phyloP scores from a whole-genome alignment of 2,797 vertebrate species.

The Gambusia yucatana region DNA sequence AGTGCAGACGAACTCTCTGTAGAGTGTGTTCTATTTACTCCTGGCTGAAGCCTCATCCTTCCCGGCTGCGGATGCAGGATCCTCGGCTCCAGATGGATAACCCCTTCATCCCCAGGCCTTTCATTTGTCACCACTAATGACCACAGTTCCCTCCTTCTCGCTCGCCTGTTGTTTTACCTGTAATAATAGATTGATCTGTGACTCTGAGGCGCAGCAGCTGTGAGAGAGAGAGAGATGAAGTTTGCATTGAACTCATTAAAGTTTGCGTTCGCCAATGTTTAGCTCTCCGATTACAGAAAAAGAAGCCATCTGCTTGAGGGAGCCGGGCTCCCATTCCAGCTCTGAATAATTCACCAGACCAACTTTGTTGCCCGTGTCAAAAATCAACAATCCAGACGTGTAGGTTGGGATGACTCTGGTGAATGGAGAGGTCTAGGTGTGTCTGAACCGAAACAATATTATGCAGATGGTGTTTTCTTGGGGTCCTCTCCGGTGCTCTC shows the following conservation, averaged over 20 bases:
- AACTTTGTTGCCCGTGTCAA: constrained; percentile 71
- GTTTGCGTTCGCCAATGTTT: constrained; percentile 81
- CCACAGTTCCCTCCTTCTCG: constrained; percentile 63
- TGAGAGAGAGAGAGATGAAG: constrained; percentile 68
- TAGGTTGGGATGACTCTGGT: constrained; percentile 42
- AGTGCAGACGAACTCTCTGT: constrained; percentile 21
- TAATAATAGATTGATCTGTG: constrained; percentile 77
- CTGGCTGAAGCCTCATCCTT: constrained; percentile 26
- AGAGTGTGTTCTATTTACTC: constrained; percentile 18
- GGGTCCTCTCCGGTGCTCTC: constrained; percentile 46
- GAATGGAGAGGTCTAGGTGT: constrained; percentile 55
- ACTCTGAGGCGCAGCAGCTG: constrained; percentile 65
- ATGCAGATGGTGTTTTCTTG: constrained; percentile 62
- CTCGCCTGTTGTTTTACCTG: constrained; percentile 77
- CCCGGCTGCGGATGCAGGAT: constrained; percentile 43
- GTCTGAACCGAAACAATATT: constrained; percentile 58
- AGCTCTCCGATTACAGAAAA: constrained; percentile 75
- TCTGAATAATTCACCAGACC: constrained; percentile 76
- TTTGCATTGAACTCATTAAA: constrained; percentile 84
- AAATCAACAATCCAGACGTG: constrained; percentile 53
- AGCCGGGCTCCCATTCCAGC: constrained; percentile 66
- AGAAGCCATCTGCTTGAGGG: constrained; percentile 83
- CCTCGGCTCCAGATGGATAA: constrained; percentile 63
- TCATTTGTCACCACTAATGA: constrained; percentile 77
- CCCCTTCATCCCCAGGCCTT: constrained; percentile 50